Conservation (phyloP, 2,797 vertebrate species). For the Euphonia xanthogaster region DNA sequence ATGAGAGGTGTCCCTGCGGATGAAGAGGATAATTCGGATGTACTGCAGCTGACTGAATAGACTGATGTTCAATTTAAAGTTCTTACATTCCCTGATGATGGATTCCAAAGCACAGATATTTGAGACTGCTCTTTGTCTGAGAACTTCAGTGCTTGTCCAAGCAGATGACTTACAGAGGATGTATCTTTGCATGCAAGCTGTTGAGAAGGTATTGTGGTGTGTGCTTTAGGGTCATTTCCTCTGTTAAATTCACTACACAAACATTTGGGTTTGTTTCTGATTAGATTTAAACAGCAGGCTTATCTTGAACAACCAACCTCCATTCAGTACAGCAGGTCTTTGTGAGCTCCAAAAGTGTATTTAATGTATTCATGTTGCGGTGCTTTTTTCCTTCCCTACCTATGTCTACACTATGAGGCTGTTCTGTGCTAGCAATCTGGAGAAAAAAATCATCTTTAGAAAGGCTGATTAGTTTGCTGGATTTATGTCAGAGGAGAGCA, state of each 20-base stretch:
- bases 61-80: conserved; percentile 74
- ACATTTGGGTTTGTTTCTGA: conserved; percentile 35
- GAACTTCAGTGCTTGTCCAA: conserved; percentile 69
- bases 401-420: not conserved
- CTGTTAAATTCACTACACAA: conserved; percentile 24
- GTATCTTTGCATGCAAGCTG: conserved; percentile 59
- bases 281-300: conserved; percentile 49
- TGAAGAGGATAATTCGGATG: conserved; percentile 83
- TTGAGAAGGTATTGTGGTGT: conserved; percentile 18
- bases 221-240: conserved; percentile 28
- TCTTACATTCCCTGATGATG: conserved; percentile 67
- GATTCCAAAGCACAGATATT: conserved; percentile 62
- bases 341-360: not conserved
- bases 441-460: not conserved
- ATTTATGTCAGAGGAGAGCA: conserved; percentile 29
- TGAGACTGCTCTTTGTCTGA: conserved; percentile 61
- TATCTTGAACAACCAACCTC: conserved; percentile 57
- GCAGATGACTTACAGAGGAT: conserved; percentile 44
- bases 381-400: not conserved
- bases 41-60: conserved; percentile 79
- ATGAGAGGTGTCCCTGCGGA: conserved; percentile 79
- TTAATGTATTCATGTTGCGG: not conserved
- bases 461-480: not conserved
- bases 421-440: conserved; percentile 14
- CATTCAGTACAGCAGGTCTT: conserved; percentile 48